Evolutionary conservation across 1,140 invertebrate species (phyloP).

Genomic region (Drosophila lowei): DNA sequence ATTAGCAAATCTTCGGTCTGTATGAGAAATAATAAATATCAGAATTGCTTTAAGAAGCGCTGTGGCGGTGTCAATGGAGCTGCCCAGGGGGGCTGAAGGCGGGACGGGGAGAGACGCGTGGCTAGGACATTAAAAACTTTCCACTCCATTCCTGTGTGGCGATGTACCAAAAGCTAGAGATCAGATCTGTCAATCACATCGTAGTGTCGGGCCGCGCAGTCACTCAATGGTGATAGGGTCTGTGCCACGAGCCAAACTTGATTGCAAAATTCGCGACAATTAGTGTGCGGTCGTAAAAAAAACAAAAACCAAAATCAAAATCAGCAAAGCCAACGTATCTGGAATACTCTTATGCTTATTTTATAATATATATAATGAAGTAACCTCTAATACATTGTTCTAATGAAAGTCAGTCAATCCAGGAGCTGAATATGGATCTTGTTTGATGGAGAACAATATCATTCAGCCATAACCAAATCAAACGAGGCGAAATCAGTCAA

Average conservation of each 20-base stretch:
- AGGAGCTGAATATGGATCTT: too few relatives aligned
- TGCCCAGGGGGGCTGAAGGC: background rate
- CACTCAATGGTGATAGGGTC: constrained; percentile 21
- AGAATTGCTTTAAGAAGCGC: constrained; percentile 15
- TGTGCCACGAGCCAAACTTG: constrained; percentile 50
- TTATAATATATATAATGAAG: too few relatives aligned
- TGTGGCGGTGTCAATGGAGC: constrained; percentile 6
- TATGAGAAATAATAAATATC: constrained; percentile 20
- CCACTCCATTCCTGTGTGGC: constrained; percentile 39
- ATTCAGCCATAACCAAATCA: too few relatives aligned
- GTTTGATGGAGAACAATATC: too few relatives aligned
- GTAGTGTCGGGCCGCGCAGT: background rate
- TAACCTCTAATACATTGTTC: too few relatives aligned
- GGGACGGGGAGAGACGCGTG: constrained; percentile 27
- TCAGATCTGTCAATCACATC: constrained; percentile 16
- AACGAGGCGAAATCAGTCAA: too few relatives aligned
- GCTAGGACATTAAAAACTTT: constrained; percentile 62
- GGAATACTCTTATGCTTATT: constrained; percentile 8
- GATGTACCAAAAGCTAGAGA: constrained; percentile 5
- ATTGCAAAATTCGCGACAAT: constrained; percentile 48
- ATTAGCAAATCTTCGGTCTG: constrained; percentile 50
- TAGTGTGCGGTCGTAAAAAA: constrained; percentile 39
- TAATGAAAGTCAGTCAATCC: too few relatives aligned
- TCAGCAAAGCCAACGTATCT: background rate
- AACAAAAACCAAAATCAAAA: constrained; percentile 20